Conservation (phyloP, 2,797 vertebrate genomes). For the Hipposideros larvatus region DNA sequence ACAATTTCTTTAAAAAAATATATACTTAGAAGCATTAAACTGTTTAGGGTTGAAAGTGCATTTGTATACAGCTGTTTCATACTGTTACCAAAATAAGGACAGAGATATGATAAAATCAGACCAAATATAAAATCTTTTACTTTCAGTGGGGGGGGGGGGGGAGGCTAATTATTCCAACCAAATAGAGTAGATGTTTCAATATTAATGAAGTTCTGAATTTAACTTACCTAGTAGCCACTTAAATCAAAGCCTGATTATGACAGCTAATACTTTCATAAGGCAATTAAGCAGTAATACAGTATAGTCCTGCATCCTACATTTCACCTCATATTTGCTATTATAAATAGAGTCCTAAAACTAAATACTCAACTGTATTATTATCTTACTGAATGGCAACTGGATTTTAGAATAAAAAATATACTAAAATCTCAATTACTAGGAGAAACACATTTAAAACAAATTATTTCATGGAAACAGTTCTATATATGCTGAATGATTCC, state of each 20-base stretch:
- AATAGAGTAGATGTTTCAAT: neutral
- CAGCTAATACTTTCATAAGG: neutral
- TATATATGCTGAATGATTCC: neutral
- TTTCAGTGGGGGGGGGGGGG: neutral
- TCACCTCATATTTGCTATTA: neutral
- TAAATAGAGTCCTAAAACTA: constrained; percentile 32
- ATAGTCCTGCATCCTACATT: neutral
- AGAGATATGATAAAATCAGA: constrained; percentile 44
- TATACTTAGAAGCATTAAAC: neutral
- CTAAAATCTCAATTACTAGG: neutral
- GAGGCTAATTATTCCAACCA: neutral
- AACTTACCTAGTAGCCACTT: neutral
- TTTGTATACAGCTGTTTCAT: neutral
- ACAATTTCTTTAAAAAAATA: constrained; percentile 25
- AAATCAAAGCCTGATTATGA: constrained; percentile 53
- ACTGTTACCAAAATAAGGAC: neutral
- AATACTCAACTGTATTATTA: neutral
- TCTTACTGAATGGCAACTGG: neutral
- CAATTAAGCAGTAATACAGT: neutral
- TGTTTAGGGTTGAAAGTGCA: neutral
- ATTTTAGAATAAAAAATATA: neutral
- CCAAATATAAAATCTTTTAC: neutral
- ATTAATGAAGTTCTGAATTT: neutral
- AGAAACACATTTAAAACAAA: constrained; percentile 55
- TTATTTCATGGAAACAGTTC: constrained; percentile 32